These are phyloP conservation scores for Corythaeola cristata DNA, from an alignment of 2,113 vertebrate genomes.

Conservation along the genomic window DNA sequence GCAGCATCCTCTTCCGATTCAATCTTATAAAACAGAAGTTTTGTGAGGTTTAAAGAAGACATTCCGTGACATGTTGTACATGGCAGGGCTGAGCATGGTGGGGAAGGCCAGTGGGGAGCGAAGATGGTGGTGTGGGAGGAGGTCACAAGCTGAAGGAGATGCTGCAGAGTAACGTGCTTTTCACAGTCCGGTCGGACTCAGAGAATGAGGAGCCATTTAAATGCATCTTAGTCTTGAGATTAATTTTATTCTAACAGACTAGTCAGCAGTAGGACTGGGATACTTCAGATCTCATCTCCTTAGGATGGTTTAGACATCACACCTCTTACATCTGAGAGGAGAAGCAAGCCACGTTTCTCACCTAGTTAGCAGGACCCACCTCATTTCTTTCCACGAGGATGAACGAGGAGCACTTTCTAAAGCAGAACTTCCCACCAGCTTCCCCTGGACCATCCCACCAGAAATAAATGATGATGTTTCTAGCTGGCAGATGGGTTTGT, in stretches of 20 bases:
- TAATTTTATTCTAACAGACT: neutral
- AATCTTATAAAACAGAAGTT: neutral
- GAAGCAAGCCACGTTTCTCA: neutral
- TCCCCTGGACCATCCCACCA: accelerated
- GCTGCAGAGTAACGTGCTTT: neutral
- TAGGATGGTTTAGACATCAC: neutral
- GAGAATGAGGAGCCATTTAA: neutral
- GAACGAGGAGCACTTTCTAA: neutral
- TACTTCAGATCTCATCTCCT: neutral
- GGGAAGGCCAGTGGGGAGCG: neutral
- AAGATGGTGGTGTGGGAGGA: neutral
- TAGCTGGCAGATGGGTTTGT: neutral
- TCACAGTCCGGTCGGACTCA: neutral
- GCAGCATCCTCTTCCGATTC: neutral
- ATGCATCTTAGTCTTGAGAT: accelerated
- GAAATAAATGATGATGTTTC: accelerated
- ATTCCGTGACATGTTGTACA: accelerated
- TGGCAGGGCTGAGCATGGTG: accelerated
- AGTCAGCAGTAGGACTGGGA: neutral
- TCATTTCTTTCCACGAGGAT: neutral
- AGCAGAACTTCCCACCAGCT: neutral
- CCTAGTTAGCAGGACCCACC: neutral
- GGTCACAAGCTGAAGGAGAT: neutral
- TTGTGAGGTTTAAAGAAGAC: neutral
- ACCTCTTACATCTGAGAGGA: neutral